Conservation (phyloP, 2,797 vertebrate genomes). For the Enoplosus armatus region DNA sequence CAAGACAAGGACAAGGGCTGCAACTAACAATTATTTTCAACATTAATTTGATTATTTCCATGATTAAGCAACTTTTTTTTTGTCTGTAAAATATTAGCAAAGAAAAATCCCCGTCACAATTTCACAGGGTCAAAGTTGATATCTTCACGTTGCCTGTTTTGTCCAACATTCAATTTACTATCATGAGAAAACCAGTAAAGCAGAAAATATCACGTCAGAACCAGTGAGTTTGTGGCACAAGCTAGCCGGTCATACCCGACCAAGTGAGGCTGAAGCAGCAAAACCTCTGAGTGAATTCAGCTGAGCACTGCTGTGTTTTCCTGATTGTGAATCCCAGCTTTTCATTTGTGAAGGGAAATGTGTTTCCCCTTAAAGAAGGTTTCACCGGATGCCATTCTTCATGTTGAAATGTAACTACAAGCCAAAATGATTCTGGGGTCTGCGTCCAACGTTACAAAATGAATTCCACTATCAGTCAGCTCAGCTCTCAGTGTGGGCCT, state of each 20-base stretch:
- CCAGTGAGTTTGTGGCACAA: background rate
- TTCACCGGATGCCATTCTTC: background rate
- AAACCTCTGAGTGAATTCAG: background rate
- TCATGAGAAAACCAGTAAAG: background rate
- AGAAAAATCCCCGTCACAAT: background rate
- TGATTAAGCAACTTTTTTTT: background rate
- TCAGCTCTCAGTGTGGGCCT: constrained; percentile 25
- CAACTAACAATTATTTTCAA: background rate
- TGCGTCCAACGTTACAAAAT: background rate
- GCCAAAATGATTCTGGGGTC: constrained; percentile 7
- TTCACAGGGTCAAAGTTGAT: background rate
- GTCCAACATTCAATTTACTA: background rate
- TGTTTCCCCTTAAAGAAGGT: background rate
- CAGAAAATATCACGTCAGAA: background rate
- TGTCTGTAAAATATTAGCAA: background rate
- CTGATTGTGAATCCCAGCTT: background rate
- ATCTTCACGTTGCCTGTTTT: background rate
- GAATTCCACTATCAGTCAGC: constrained; percentile 11
- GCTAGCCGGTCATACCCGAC: background rate
- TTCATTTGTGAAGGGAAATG: background rate
- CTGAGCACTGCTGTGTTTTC: background rate
- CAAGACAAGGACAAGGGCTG: background rate
- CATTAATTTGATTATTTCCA: background rate
- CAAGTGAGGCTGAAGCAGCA: background rate
- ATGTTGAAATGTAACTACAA: background rate